Evolutionary conservation across 2,113 vertebrate species (phyloP).

Genomic region (Alaudala cheleensis): DNA sequence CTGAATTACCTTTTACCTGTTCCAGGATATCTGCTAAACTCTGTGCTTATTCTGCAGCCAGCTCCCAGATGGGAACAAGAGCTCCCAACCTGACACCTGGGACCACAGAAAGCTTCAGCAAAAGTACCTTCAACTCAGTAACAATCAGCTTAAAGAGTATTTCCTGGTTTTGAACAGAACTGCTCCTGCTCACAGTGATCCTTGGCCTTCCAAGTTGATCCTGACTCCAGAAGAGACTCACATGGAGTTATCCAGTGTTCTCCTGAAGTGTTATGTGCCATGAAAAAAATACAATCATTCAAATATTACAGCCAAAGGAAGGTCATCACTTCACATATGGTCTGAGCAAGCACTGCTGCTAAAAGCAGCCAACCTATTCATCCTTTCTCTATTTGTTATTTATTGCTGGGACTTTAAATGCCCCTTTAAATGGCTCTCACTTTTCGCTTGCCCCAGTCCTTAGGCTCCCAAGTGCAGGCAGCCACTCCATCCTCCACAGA

Average conservation of each 20-base stretch:
- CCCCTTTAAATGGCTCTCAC: too few species aligned
- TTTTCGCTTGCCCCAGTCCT: neutral
- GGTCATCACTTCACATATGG: fast-evolving
- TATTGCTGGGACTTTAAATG: neutral
- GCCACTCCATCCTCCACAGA: neutral
- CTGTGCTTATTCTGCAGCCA: neutral
- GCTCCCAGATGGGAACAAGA: neutral
- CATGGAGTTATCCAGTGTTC: neutral
- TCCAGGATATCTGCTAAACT: neutral
- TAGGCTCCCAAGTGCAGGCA: neutral
- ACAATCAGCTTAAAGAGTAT: neutral
- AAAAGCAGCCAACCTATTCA: neutral
- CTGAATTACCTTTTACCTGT: neutral
- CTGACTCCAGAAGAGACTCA: neutral
- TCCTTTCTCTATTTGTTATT: neutral
- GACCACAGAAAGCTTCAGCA: neutral
- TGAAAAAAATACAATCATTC: neutral
- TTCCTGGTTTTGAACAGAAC: neutral
- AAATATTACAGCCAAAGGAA: neutral
- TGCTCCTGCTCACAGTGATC: neutral
- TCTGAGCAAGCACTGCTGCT: neutral
- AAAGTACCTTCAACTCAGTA: neutral
- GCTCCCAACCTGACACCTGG: neutral
- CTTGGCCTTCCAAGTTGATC: neutral
- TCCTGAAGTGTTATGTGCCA: neutral